Base-by-base conservation (phyloP, 2,113 vertebrate genomes). In the Athene noctua region DNA sequence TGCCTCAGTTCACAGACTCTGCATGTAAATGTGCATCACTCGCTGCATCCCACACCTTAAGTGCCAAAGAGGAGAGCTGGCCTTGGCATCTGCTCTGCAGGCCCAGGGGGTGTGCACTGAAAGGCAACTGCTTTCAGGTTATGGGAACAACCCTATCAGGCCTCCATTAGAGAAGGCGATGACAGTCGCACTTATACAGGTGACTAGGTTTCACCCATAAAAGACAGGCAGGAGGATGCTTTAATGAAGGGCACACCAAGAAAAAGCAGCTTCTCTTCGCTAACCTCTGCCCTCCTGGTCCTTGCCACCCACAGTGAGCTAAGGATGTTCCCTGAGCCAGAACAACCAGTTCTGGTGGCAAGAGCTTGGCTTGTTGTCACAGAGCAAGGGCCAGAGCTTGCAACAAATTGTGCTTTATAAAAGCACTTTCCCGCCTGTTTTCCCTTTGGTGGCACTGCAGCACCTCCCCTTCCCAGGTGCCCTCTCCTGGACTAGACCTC, bases 121-220 rank as follows among this genome's bases (percentile, higher is more conserved):
- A 97, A 98, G 96, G 94, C 34, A 90, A 86, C 80, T 88, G 96
- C 96, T 98, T 98, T 97, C 92, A 96, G 95, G 62, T 91, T 70
- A 92, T 91, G 70, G 94, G 96, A 91, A 92, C 75, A 88, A 51
- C 59, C 46, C 88, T 66, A 54, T 55, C 79, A 91, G 83, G 44
- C 80, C 94, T 96, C 96, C 97, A 98, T 98, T 96, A 98, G 96
- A 98, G 97, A 97, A 97, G 97, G 98, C 70, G 98, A 98, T 98
- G 98, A 99, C 98, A 98, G 98, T 97, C 80, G 73, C 96, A 94
- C 97, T 88, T 96, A 92, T 63, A 96, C 96, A 98, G 95, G 97
- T 97, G 97, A 97, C 92, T 67, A 82, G 91, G 85, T 98, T 98
- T 97, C 97, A 96, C 88, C 94, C 68, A 47, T 40, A 82, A 92